Evolutionary conservation across 2,797 vertebrate genomes (phyloP).

Genomic region (Salmo trutta): DNA sequence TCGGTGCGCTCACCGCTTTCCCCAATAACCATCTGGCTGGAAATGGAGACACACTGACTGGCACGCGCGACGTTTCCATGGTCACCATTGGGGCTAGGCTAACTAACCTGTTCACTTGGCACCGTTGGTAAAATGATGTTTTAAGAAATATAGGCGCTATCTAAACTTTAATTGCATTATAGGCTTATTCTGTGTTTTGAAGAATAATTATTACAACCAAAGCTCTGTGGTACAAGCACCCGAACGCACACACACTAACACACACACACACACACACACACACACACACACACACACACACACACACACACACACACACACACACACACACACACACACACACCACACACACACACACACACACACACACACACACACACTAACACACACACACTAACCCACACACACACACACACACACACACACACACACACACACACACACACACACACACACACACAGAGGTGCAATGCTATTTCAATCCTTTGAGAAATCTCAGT

Average conservation of each 20-base stretch:
- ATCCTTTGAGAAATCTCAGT: no score
- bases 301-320: neutral
- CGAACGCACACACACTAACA: no score
- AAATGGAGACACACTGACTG: slow-evolving; percentile 60
- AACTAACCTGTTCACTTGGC: slow-evolving; percentile 27
- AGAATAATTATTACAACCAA: neutral
- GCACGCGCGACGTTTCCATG: slow-evolving; percentile 49
- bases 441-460: neutral
- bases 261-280: neutral
- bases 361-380: no score
- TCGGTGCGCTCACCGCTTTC: slow-evolving; percentile 53
- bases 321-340: neutral
- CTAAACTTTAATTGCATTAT: slow-evolving; percentile 13
- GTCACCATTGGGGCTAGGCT: slow-evolving; percentile 28
- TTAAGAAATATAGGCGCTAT: slow-evolving; percentile 2
- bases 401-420: no score
- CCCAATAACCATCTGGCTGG: slow-evolving; percentile 72
- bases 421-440: no score
- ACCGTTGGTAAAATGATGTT: neutral
- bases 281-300: neutral
- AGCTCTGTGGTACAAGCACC: neutral
- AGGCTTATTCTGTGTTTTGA: neutral
- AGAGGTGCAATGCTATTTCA: neutral
- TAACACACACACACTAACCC: no score
- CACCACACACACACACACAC: no score